phyloP scores from a whole-genome alignment of 2,113 vertebrate species.

The Hepsetus odoe region DNA sequence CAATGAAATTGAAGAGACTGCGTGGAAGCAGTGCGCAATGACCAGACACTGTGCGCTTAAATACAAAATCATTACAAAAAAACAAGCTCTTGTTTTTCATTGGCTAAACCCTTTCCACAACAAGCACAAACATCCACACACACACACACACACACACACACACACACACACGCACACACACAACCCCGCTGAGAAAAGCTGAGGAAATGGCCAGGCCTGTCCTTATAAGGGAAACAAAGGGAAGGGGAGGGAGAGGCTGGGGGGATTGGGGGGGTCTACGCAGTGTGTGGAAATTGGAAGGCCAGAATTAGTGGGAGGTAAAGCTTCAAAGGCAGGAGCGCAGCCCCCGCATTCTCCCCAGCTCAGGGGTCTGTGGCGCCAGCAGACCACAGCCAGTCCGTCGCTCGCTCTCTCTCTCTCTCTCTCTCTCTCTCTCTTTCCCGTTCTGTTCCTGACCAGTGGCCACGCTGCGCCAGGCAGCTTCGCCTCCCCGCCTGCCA shows the following conservation, averaged over 20 bases:
- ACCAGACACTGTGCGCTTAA: neutral
- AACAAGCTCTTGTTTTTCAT: slow-evolving; percentile 30
- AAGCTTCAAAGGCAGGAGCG: slow-evolving; percentile 82
- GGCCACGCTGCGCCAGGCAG: slow-evolving; percentile 54
- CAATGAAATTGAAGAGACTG: neutral
- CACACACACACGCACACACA: no score
- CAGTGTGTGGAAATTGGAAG: slow-evolving; percentile 84
- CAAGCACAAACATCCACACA: slow-evolving; percentile 47
- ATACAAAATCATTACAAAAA: slow-evolving; percentile 9
- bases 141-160: slow-evolving; percentile 69
- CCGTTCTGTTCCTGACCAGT: slow-evolving; percentile 47
- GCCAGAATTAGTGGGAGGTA: slow-evolving; percentile 86
- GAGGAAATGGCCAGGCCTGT: slow-evolving; percentile 80
- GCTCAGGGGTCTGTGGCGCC: slow-evolving; percentile 83
- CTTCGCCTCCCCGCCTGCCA: slow-evolving; percentile 50
- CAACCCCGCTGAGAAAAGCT: slow-evolving; percentile 74
- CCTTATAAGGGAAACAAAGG: slow-evolving; percentile 85
- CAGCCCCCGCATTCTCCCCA: slow-evolving; percentile 83
- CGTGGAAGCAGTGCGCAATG: neutral
- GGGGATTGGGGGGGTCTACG: slow-evolving; percentile 68
- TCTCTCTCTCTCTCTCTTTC: slow-evolving; percentile 33
- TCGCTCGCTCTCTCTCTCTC: slow-evolving; percentile 43
- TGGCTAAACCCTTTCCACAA: slow-evolving; percentile 27
- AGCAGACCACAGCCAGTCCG: slow-evolving; percentile 77
- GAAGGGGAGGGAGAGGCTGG: slow-evolving; percentile 69